Evolutionary conservation across 2,113 vertebrate species (phyloP).

Genomic region (Anoura caudifer): DNA sequence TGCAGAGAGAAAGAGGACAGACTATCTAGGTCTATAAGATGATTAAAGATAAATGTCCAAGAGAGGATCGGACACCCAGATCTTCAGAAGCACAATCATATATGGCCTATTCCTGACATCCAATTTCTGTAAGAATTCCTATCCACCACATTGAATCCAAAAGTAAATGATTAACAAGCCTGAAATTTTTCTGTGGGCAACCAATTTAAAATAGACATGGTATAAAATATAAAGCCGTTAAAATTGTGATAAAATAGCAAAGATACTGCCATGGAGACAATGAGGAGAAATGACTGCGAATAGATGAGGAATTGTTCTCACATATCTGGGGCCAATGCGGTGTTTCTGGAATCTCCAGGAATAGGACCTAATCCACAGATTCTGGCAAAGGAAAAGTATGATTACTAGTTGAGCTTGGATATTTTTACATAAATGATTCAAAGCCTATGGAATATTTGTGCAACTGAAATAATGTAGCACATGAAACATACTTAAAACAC

Average conservation of each 20-base stretch:
- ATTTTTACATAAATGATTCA: background rate
- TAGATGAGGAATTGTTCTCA: background rate
- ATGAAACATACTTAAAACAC: background rate
- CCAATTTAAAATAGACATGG: background rate
- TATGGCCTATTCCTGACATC: background rate
- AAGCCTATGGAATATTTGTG: background rate
- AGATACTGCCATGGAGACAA: background rate
- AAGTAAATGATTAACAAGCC: background rate
- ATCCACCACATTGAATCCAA: background rate
- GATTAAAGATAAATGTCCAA: background rate
- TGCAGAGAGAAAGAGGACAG: background rate
- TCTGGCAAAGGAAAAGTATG: background rate
- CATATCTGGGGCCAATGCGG: background rate
- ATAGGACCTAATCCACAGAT: background rate
- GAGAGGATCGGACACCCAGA: background rate
- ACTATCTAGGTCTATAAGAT: background rate
- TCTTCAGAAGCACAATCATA: background rate
- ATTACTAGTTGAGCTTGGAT: background rate
- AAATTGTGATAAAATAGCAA: background rate
- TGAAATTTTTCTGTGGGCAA: background rate
- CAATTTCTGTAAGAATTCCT: background rate
- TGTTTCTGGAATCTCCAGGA: background rate
- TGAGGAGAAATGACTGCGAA: background rate
- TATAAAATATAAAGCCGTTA: background rate
- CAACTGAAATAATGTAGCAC: background rate